Conservation (phyloP, 2,888 invertebrate species). For the Diogma glabrata region DNA sequence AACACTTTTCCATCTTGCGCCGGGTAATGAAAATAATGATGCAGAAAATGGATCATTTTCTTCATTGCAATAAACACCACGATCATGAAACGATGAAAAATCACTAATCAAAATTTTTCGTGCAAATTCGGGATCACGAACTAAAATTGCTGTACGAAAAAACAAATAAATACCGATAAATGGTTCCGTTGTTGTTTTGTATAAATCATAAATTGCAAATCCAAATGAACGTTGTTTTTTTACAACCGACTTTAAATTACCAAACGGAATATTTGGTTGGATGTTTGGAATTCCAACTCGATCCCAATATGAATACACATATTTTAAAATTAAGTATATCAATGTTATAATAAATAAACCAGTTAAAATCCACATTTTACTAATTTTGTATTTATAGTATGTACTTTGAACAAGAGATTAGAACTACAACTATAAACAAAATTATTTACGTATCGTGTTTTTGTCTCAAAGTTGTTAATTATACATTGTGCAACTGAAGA, state of each 20-base stretch:
- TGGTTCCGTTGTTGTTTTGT: conserved; percentile 30
- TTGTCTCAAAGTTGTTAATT: no score
- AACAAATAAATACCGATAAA: conserved; percentile 50
- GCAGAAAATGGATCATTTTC: conserved; percentile 47
- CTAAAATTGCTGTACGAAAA: conserved; percentile 44
- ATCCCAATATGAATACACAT: conserved; percentile 41
- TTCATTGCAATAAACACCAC: conserved; percentile 49
- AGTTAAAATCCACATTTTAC: no score
- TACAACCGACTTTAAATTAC: conserved; percentile 45
- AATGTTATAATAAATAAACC: not conserved
- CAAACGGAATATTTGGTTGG: conserved; percentile 48
- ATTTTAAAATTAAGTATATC: conserved; percentile 17
- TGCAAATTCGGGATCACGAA: conserved; percentile 49
- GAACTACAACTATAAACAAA: no score
- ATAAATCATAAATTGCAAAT: conserved; percentile 46
- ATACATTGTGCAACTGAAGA: no score
- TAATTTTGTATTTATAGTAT: no score
- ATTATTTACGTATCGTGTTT: no score
- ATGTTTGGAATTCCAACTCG: conserved; percentile 44
- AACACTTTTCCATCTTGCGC: conserved; percentile 49
- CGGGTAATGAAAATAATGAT: conserved; percentile 46
- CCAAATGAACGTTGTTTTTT: conserved; percentile 46
- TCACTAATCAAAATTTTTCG: conserved; percentile 49
- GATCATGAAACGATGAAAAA: conserved; percentile 52
- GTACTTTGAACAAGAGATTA: no score